A percentile compares a stretch with the other conserved stretches of the same genome.
Conservation (phyloP, 2,888 invertebrate genomes). For the Nezara viridula region DNA sequence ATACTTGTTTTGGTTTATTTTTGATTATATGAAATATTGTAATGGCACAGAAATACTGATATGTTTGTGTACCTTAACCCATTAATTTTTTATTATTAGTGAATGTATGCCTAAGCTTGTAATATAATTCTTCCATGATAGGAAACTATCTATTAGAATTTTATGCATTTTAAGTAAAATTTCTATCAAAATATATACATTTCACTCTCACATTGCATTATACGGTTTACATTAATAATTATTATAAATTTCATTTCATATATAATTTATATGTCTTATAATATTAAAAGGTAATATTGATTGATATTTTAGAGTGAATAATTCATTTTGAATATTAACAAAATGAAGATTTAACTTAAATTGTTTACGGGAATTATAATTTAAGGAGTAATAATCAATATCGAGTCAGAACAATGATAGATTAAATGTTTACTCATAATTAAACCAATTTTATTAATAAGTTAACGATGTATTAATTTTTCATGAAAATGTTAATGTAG, state of each 20-base stretch:
- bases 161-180: neutral
- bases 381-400: conserved; percentile 1
- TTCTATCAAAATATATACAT: neutral
- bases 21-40: neutral
- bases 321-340: neutral
- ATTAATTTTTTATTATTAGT: neutral
- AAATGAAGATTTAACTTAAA: neutral
- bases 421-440: neutral
- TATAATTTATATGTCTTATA: neutral
- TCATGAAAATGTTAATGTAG: too few species aligned
- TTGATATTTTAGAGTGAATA: neutral
- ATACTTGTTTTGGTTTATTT: neutral
- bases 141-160: neutral
- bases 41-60: conserved; percentile 14
- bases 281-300: neutral
- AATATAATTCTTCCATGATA: neutral
- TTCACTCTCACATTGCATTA: neutral
- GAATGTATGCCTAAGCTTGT: neutral
- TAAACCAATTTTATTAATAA: too few species aligned
- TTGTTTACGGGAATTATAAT: neutral
- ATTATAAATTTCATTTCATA: neutral
- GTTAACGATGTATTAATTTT: too few species aligned
- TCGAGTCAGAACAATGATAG: neutral
- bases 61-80: neutral
- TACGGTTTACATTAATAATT: too few species aligned